Evolutionary conservation across 2,797 vertebrate genomes (phyloP).

Genomic region (Myoxocephalus aenaeus): DNA sequence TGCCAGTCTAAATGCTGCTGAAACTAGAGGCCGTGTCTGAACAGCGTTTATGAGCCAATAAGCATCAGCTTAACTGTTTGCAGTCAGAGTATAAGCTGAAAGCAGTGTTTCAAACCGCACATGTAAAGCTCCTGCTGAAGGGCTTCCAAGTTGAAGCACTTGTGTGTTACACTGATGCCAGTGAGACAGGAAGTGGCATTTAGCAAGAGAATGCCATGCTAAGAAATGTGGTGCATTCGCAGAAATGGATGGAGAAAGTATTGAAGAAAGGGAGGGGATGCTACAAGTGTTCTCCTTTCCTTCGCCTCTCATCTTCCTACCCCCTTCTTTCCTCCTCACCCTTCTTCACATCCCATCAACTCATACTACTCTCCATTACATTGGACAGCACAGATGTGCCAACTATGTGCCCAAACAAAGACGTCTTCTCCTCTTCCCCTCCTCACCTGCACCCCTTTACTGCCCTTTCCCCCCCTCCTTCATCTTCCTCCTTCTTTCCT

Average conservation of each 20-base stretch:
- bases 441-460: background rate
- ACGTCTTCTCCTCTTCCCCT: background rate
- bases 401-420: slow-evolving; percentile 6
- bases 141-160: background rate
- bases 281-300: background rate
- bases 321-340: background rate
- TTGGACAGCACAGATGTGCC: slow-evolving; percentile 32
- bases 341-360: slow-evolving; percentile 24
- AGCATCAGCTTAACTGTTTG: background rate
- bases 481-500: background rate
- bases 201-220: background rate
- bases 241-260: background rate
- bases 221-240: background rate
- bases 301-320: background rate
- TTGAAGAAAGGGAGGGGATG: background rate
- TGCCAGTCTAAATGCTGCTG: background rate
- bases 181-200: background rate
- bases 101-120: background rate
- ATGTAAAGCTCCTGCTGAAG: background rate
- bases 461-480: background rate
- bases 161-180: background rate
- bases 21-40: background rate
- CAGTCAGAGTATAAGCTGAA: background rate
- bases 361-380: slow-evolving; percentile 28
- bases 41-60: background rate